Base-by-base conservation (phyloP, 2,888 invertebrate species). In the Caenorhabditis sp. region DNA sequence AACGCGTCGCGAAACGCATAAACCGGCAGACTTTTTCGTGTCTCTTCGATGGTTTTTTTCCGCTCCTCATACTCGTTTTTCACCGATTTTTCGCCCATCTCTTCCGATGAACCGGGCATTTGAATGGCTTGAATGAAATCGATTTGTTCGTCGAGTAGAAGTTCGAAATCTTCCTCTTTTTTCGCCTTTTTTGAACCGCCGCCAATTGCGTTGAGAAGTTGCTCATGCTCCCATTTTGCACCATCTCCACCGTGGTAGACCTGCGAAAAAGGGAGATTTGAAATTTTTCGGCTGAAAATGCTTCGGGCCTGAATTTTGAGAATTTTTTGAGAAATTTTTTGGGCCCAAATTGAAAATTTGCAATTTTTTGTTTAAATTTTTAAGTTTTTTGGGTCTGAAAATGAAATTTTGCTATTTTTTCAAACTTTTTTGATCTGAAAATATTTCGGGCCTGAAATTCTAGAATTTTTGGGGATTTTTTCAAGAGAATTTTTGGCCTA, bases 61-160 rank as follows among this genome's bases (percentile, higher is more conserved):
- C 71, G 73, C 66, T 83, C 84, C 51, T 78, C 80, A 0, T 79
- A 62, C 23, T 85, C 58, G 26, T 82, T 77, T 43, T 71, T 66
- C 50, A 36, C 63, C 5, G 66, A 67, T 14, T 61, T 60, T 54
- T 81, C 84, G 57, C 87, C 87, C 43, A 43, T 43, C 2, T 43
- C 43, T 43, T 43, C 43, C n/a, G 86, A 85, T 1, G 88, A 87
- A 21, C 91, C 91, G 2, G 90, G 89, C 88, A 90, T 89, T 74
- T 89, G 89, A 27, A 90, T 81, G 0, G 90, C 88, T 82, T 97
- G 95, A 75, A 99, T 94, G 88, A 99, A 99, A 88, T 97, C 95
- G 85, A 99, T 96, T 89, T 97, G 94, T 89, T 97, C 97, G 58
- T 88, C 88, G 88, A 97, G 96, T 79, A 99, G 89, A 36, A 96